phyloP scores from a whole-genome alignment of 2,888 invertebrate species.

The Dryocosmus kuriphilus region DNA sequence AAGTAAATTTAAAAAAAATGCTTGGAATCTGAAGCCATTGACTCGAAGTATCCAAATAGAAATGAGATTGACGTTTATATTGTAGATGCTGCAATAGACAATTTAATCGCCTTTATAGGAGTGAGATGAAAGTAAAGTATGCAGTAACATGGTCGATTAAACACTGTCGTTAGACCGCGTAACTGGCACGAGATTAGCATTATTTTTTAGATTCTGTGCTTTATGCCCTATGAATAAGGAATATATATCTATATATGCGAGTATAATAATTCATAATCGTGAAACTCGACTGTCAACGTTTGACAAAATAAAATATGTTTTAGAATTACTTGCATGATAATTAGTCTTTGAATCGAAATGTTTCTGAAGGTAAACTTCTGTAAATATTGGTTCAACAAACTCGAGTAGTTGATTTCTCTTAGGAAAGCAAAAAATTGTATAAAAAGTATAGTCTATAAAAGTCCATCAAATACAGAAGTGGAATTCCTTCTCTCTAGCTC shows the following conservation, averaged over 20 bases:
- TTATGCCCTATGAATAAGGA: not conserved
- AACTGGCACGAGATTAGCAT: slow-evolving; percentile 15
- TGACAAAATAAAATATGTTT: not conserved
- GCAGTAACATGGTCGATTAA: slow-evolving; percentile 57
- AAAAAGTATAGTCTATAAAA: not conserved
- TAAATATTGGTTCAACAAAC: not conserved
- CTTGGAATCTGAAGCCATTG: no score
- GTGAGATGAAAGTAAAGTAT: slow-evolving; percentile 58
- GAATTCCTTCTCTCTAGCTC: not conserved
- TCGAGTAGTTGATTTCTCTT: not conserved
- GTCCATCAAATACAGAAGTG: slow-evolving; percentile 13
- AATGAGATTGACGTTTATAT: slow-evolving; percentile 2
- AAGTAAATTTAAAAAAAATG: no score
- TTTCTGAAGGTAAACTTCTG: not conserved
- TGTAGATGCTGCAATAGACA: slow-evolving; percentile 7
- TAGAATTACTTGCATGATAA: not conserved
- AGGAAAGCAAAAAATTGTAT: not conserved
- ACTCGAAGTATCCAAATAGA: not conserved
- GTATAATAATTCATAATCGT: not conserved
- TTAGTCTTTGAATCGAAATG: not conserved
- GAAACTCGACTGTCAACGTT: not conserved
- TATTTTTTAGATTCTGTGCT: not conserved
- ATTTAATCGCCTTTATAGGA: slow-evolving; percentile 44
- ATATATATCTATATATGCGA: not conserved
- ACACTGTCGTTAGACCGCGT: slow-evolving; percentile 50